phyloP scores from a whole-genome alignment of 2,113 vertebrate genomes.

The Baryphthengus martii region DNA sequence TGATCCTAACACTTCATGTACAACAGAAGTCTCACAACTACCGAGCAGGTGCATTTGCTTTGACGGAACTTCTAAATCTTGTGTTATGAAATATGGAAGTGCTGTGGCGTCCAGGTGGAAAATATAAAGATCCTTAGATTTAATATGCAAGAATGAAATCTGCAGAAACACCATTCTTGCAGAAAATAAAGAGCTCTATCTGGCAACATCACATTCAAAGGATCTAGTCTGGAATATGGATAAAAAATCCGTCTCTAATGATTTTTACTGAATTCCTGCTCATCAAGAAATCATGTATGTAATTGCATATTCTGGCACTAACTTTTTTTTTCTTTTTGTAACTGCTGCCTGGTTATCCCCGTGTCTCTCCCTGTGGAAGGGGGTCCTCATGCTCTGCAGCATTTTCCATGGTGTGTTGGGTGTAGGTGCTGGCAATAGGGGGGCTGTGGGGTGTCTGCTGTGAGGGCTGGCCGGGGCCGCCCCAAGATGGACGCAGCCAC shows the following conservation, averaged over 20 bases:
- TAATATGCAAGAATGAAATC: neutral
- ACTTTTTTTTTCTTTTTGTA: neutral
- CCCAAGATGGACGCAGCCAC: too few relatives aligned
- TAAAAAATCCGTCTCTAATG: neutral
- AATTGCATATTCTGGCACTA: neutral
- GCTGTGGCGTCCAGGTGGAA: neutral
- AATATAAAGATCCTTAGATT: neutral
- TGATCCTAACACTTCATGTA: neutral
- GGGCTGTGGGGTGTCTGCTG: neutral
- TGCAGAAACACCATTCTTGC: neutral
- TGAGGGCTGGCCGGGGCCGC: too few relatives aligned
- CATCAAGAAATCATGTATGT: neutral
- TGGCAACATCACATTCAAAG: neutral
- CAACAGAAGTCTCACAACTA: neutral
- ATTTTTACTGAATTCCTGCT: neutral
- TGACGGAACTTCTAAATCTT: conserved; percentile 12
- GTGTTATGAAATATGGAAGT: conserved; percentile 38
- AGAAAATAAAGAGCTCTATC: neutral
- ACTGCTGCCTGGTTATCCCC: neutral
- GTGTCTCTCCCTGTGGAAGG: neutral
- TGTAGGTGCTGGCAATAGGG: neutral
- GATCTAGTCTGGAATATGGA: neutral
- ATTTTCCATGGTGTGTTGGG: neutral
- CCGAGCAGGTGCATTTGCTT: neutral
- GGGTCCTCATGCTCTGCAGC: neutral